Base-by-base conservation (phyloP, 2,797 vertebrate species). In the Lycodopsis pacificus region DNA sequence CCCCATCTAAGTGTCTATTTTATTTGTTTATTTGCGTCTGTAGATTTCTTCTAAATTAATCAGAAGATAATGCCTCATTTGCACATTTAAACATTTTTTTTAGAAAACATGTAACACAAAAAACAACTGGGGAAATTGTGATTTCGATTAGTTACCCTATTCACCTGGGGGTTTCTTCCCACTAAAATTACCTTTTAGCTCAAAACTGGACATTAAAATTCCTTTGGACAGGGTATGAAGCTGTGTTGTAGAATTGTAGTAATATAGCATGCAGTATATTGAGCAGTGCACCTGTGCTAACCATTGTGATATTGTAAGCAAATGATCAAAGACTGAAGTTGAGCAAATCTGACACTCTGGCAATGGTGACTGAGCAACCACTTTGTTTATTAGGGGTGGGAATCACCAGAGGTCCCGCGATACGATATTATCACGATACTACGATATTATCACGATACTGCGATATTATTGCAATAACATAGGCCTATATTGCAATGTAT, bases 361-460 rank as follows among this genome's bases (percentile, higher is more conserved):
- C 67, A 63, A 63, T 77, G 58, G 51, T 17, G 12, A 58, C 5
- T 32, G 20, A 67, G 30, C 48, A 70, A 49, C 36, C 22, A 19
- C 54, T 32, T n/a, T n/a, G n/a, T n/a, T n/a, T n/a, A n/a, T n/a
- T n/a, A n/a, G n/a, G n/a, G n/a, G n/a, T n/a, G n/a, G n/a, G n/a
- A n/a, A n/a, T n/a, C n/a, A n/a, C n/a, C n/a, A n/a, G n/a, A n/a
- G n/a, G n/a, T n/a, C n/a, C n/a, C n/a, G n/a, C n/a, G n/a, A n/a
- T n/a, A n/a, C n/a, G n/a, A n/a, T n/a, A n/a, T n/a, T n/a, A n/a
- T n/a, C n/a, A n/a, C n/a, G n/a, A n/a, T n/a, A n/a, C n/a, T n/a
- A n/a, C n/a, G n/a, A n/a, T n/a, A n/a, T n/a, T n/a, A n/a, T n/a
- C n/a, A n/a, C n/a, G n/a, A n/a, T n/a, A n/a, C n/a, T n/a, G n/a